Evolutionary conservation across 2,888 invertebrate species (phyloP).

Genomic region (Diachrysia chrysitis): DNA sequence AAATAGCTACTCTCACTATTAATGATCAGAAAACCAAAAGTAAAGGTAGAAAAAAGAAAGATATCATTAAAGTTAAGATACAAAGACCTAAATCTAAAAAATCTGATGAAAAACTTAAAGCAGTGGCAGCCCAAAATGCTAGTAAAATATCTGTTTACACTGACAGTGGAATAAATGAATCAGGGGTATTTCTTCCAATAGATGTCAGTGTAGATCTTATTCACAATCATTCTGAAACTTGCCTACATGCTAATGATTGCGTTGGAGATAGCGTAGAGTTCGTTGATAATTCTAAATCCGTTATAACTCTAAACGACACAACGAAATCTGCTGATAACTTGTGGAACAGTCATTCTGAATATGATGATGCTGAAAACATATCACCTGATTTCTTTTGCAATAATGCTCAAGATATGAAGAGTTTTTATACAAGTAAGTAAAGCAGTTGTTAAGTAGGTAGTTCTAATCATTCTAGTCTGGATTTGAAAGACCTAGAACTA

Average conservation of each 20-base stretch:
- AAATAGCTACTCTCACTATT: conserved; percentile 42
- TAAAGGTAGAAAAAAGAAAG: conserved; percentile 73
- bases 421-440: conserved; percentile 57
- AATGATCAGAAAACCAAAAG: conserved; percentile 55
- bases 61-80: conserved; percentile 84
- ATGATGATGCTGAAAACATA: conserved; percentile 50
- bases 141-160: conserved; percentile 63
- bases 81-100: conserved; percentile 69
- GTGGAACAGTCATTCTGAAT: conserved; percentile 43
- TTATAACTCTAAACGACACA: conserved; percentile 71
- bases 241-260: conserved; percentile 79
- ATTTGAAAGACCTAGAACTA: too few relatives aligned
- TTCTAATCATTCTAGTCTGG: too few relatives aligned
- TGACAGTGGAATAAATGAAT: conserved; percentile 76
- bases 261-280: conserved; percentile 75
- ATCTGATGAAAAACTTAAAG: conserved; percentile 33
- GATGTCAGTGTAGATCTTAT: conserved; percentile 78
- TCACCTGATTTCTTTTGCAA: conserved; percentile 64
- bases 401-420: conserved; percentile 66
- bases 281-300: conserved; percentile 68
- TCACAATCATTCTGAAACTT: conserved; percentile 85
- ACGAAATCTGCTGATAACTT: conserved; percentile 46
- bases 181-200: conserved; percentile 62
- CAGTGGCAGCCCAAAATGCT: conserved; percentile 32
- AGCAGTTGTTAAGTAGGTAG: neutral